These are phyloP conservation scores for Coregonus suidteri DNA, from an alignment of 2,797 vertebrate species.

Conservation along the genomic window DNA sequence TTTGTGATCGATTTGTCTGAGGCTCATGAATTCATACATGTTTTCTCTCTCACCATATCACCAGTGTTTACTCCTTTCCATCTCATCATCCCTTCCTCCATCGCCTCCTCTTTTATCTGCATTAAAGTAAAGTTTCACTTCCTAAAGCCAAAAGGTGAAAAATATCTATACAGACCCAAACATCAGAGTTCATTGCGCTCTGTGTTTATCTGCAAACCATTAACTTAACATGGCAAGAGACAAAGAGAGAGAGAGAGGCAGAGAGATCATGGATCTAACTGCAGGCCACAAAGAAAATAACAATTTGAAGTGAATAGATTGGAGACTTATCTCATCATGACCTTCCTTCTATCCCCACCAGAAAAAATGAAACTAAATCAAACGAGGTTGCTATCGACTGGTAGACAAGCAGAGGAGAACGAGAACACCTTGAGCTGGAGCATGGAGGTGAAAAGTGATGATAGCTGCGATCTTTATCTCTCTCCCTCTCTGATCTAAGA, in stretches of 20 bases:
- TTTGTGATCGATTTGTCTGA: not conserved
- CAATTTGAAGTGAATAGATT: not conserved
- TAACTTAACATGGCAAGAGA: too few relatives aligned
- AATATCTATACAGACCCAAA: too few relatives aligned
- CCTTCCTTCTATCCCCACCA: slow-evolving; percentile 5
- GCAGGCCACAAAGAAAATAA: not conserved
- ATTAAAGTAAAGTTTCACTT: too few relatives aligned
- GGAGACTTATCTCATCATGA: slow-evolving; percentile 26
- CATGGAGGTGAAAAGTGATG: slow-evolving; percentile 45
- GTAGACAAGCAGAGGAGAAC: not conserved
- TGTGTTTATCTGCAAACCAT: too few relatives aligned
- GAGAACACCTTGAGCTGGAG: slow-evolving; percentile 11
- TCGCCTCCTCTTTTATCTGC: too few relatives aligned
- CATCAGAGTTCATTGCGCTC: too few relatives aligned
- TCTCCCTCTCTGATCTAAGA: slow-evolving; percentile 27
- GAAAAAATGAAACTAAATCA: slow-evolving; percentile 10
- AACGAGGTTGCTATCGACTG: slow-evolving; percentile 13
- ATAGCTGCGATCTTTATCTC: slow-evolving; percentile 47
- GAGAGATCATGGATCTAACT: slow-evolving; percentile 1
- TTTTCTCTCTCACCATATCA: too few relatives aligned
- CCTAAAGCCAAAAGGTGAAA: too few relatives aligned
- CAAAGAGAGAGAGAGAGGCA: too few relatives aligned
- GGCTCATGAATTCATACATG: too few relatives aligned
- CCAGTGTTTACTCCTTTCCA: too few relatives aligned
- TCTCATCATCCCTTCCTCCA: too few relatives aligned